Percentiles rank a stretch among this genome's conserved stretches.
phyloP scores from a whole-genome alignment of 2,888 invertebrate genomes.

The Boloria euphrosyne region DNA sequence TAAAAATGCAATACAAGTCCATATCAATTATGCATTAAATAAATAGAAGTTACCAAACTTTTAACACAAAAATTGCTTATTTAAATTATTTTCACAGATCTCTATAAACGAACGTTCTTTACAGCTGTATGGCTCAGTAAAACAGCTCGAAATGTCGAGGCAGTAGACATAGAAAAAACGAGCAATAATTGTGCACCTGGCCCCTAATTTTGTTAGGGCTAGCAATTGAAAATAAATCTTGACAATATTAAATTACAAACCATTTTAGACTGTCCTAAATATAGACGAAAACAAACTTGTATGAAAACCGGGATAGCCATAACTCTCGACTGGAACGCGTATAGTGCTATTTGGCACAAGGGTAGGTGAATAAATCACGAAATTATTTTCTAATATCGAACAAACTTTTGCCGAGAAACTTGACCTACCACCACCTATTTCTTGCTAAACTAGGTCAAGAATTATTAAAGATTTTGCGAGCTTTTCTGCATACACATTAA shows the following conservation, averaged over 20 bases:
- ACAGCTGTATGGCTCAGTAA: conserved; percentile 7
- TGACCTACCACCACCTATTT: too few species aligned
- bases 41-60: too few species aligned
- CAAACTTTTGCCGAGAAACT: background rate
- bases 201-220: conserved; percentile 36
- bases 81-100: background rate
- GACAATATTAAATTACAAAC: conserved; percentile 28
- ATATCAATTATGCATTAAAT: too few species aligned
- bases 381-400: conserved; percentile 26
- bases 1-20: too few species aligned
- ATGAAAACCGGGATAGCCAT: conserved; percentile 18
- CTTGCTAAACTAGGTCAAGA: too few species aligned
- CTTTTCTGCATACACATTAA: too few species aligned
- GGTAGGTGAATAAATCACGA: conserved; percentile 24
- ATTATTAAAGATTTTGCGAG: too few species aligned
- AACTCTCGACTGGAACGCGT: conserved; percentile 21
- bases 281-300: conserved; percentile 28
- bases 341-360: conserved; percentile 29
- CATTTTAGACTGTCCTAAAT: conserved; percentile 22
- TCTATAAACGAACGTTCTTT: conserved; percentile 14
- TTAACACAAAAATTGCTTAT: background rate
- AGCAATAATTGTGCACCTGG: conserved; percentile 46
- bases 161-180: conserved; percentile 45
- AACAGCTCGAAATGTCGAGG: conserved; percentile 31
- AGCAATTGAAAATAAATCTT: conserved; percentile 36